A percentile compares a stretch with the other conserved stretches of the same genome.
phyloP scores from a whole-genome alignment of 2,888 invertebrate genomes.

The Prosapia bicincta region DNA sequence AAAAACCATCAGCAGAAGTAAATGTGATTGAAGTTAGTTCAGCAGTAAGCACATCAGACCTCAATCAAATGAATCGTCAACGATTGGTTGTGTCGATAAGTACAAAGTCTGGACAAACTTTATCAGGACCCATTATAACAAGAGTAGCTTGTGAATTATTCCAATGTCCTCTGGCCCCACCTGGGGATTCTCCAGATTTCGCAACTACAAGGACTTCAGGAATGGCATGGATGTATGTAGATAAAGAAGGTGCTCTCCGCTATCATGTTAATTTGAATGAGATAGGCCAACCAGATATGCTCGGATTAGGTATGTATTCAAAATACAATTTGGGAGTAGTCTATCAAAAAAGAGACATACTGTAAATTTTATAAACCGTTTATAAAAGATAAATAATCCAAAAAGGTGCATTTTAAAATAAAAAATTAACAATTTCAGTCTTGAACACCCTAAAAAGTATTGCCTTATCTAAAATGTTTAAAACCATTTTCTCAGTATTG shows the following conservation, averaged over 20 bases:
- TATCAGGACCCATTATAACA: conserved; percentile 69
- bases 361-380: no score
- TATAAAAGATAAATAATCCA: no score
- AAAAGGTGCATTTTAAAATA: no score
- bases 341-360: no score
- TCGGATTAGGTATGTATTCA: conserved; percentile 36
- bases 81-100: conserved; percentile 61
- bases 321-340: no score
- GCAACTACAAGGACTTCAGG: conserved; percentile 50
- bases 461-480: no score
- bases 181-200: conserved; percentile 29
- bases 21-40: conserved; percentile 77
- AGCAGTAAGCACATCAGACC: conserved; percentile 69
- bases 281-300: conserved; percentile 35
- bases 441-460: no score
- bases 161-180: conserved; percentile 55
- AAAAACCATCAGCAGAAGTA: conserved; percentile 70
- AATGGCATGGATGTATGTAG: conserved; percentile 73
- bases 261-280: conserved; percentile 64
- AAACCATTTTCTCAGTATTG: no score
- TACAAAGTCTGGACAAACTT: conserved; percentile 45
- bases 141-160: conserved; percentile 77
- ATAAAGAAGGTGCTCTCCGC: conserved; percentile 71
- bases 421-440: no score
- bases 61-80: conserved; percentile 66